Base-by-base conservation (phyloP, 53 echinoderm and acorn worm genomes). In the Pentamera pediparva region DNA sequence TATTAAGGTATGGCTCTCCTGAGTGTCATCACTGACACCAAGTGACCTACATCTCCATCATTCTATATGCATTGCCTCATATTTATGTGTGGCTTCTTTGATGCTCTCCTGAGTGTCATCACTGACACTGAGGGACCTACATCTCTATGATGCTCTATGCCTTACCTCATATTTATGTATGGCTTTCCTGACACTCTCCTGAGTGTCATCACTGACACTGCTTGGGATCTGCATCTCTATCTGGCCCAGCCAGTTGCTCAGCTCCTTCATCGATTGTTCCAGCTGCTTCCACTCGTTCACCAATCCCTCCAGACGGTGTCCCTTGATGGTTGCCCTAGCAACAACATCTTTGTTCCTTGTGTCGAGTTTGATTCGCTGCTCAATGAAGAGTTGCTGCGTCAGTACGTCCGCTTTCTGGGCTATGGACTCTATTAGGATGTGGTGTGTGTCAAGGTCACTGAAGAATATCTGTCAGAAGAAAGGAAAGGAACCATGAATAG, bases 81-180 rank as follows among this genome's bases (percentile, higher is more conserved):
- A n/a, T n/a, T n/a, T n/a, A n/a, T n/a, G n/a, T n/a, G n/a, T 3
- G 54, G 3, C 20, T 71, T 92, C 88, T 81, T 88, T 88, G 12
- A 98, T 86, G 59, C 59, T 26, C 25, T 54, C 20, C 3, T 13
- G 54, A 19, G 28, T 21, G 54, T 18, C 86, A 76, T 98, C 91
- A 22, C 85, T 89, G 45, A 98, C 75, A 20, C 88, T 83, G 57
- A 88, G 98, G 98, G 20, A 98, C 76, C 74, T 98, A 89, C 38
- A 86, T 82, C 77, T 98, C 98, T 15, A 98, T 80, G 13, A 89
- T 86, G 6, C 88, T 81, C 40, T 50, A 17, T n/a, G 22, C 30
- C 74, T 54, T 59, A 98, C 98, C 86, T 98, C 86, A 37, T 91
- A 89, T 54, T 91, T 98, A 63, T 98, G 91, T 27, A 98, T 91